phyloP scores from a whole-genome alignment of 1,140 invertebrate species.

The Neodiprion pinetum region DNA sequence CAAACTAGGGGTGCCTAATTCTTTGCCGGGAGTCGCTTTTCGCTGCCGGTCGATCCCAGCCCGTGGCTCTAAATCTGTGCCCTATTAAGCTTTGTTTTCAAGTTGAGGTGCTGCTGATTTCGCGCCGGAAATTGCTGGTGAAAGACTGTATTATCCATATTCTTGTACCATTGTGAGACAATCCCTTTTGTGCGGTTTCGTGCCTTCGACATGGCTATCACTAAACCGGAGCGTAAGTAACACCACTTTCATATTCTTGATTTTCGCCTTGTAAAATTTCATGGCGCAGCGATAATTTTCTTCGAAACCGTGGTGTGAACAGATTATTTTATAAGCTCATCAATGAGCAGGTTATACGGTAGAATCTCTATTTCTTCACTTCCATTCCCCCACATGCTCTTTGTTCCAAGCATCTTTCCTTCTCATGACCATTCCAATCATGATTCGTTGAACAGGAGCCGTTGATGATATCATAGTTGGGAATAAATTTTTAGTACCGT shows the following conservation, averaged over 20 bases:
- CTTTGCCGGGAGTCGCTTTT: constrained; percentile 21
- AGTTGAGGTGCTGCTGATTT: background rate
- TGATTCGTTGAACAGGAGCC: no score
- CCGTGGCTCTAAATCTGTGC: background rate
- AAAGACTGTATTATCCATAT: background rate
- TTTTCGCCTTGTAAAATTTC: no score
- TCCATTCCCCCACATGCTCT: no score
- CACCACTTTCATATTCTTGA: background rate
- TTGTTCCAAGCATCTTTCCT: no score
- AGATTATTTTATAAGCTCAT: no score
- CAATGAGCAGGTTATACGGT: no score
- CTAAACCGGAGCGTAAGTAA: constrained; percentile 54
- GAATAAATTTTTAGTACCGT: no score
- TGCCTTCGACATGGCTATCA: constrained; percentile 42
- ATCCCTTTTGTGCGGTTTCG: background rate
- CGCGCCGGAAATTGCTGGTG: background rate
- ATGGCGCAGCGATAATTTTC: no score
- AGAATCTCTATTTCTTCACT: no score
- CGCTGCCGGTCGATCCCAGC: background rate
- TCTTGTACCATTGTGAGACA: background rate
- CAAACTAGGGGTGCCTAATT: constrained; percentile 21
- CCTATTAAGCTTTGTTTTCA: background rate
- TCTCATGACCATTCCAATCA: no score
- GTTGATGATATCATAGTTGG: no score
- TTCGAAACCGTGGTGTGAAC: no score